Base-by-base conservation (phyloP, 2,113 vertebrate genomes). In the Cinclus mexicanus region DNA sequence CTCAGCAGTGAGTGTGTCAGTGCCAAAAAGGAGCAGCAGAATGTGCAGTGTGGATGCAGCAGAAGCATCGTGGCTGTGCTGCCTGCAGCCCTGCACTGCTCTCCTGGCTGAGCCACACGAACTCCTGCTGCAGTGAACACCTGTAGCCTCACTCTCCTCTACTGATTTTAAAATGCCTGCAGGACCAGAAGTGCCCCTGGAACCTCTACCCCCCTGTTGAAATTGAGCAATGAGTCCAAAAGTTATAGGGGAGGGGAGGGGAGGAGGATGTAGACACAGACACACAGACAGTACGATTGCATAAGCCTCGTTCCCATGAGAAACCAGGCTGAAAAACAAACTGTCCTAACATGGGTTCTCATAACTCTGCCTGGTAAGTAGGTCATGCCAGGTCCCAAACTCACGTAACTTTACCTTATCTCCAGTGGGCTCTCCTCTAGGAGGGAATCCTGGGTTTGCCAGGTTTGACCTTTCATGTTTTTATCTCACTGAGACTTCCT, bases 171-270 rank as follows among this genome's bases (percentile, higher is more conserved):
- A 22, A 76, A 15, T 2, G 20, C 22, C 69, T 47, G 44, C 56
- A 59, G 63, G 33, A 80, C 16, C 75, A 72, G 57, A 14, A 72
- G 68, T 71, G 42, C 44, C 80, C 65, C 83, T 93, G 93, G 71
- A 92, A 68, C 60, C 52, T 84, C 93, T 87, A 29, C 35, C 56
- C 90, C 55, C 10, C 39, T 39, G 64, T 0, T 84, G 83, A 60
- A 90, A 95, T 97, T 97, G 94, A 94, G 96, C 94, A 97, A 97
- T 9, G 80, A 94, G 96, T 95, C 93, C 80, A 95, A 96, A 97
- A 96, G 96, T 96, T 96, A 97, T 89, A 95, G 96, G 94, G 94
- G 94, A 95, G 95, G 94, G 94, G 94, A 95, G 95, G 91, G 96
- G 93, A 94, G 96, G 94, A 97, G 95, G 94, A 97, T 96, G 96